Evolutionary conservation across 2,797 vertebrate genomes (phyloP), one percentile per base, ranked within the genome.

Genomic region (Paramormyrops hopkinsi): DNA sequence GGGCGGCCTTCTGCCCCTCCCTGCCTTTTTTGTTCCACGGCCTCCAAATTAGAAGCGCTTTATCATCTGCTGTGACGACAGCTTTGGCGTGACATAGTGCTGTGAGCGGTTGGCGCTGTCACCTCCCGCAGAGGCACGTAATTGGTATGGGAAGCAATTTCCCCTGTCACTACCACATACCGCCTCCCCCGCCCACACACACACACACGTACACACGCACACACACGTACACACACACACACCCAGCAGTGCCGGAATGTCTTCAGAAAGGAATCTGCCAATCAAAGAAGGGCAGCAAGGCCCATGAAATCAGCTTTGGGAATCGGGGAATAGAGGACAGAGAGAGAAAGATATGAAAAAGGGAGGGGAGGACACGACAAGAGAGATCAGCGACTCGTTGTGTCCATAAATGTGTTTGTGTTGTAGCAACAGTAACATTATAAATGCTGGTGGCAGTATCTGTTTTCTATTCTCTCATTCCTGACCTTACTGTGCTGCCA

Each of bases 101-200:
- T 11, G 48, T 19, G 44, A 85, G 82, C 44, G 44, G 19, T 50
- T 25, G 82, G 48, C 0, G n/a, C 82, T 85, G 82, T 33, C 46
- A 85, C 25, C 44, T 14, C 82, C 82, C n/a, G n/a, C 6, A 3
- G 44, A 85, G 82, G 22, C 82, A 19, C 12, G 22, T 85, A 85
- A 85, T 85, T 85, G 82, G 82, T 85, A 51, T 44, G 82, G 44
- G 48, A 51, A 85, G 82, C 44, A 25, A 12, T 51, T 85, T 85
- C 48, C 82, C 48, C 82, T 85, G 82, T 85, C 22, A 29, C n/a
- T 25, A 9, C 12, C 46, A 29, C 82, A 51, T 25, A 12, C 48
- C 8, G 4, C n/a, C 9, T 51, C 9, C 48, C 8, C 48, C 7
- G 1, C 82, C 19, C 19, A 2, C 79, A 22, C 5, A 3, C 12